phyloP scores from a whole-genome alignment of 2,888 invertebrate species.

The Elysia crispata region DNA sequence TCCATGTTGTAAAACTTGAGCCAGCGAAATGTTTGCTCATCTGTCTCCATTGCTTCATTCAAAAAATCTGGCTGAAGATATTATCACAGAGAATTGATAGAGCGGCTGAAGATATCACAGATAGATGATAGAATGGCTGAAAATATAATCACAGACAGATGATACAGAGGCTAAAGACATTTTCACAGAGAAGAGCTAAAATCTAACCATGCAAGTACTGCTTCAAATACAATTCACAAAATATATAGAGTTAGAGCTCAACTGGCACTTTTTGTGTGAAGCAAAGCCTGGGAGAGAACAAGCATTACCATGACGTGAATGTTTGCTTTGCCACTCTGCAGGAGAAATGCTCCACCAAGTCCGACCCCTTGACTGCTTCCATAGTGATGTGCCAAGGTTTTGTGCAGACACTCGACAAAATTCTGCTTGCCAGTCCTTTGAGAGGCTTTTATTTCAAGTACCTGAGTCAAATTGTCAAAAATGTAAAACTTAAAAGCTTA shows the following conservation, averaged over 20 bases:
- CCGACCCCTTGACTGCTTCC: conserved; percentile 85
- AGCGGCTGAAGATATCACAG: too few species aligned
- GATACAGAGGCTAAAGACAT: background rate
- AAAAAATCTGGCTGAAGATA: conserved; percentile 87
- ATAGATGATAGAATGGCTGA: background rate
- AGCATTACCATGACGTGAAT: conserved; percentile 91
- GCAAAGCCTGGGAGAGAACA: too few species aligned
- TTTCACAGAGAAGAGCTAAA: too few species aligned
- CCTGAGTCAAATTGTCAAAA: conserved; percentile 77
- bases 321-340: conserved; percentile 89
- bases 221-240: too few species aligned
- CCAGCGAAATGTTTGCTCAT: conserved; percentile 90
- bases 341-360: conserved; percentile 91
- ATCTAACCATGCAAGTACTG: too few species aligned
- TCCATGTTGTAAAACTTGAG: conserved; percentile 93
- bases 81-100: too few species aligned
- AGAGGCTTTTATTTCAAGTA: conserved; percentile 81
- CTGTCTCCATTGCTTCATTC: conserved; percentile 83
- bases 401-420: conserved; percentile 76
- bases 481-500: too few species aligned
- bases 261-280: too few species aligned
- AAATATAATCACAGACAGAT: background rate
- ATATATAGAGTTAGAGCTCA: too few species aligned
- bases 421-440: conserved; percentile 76
- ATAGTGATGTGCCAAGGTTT: conserved; percentile 82